Percentiles rank a stretch among this genome's conserved stretches.
phyloP scores from a whole-genome alignment of 2,888 invertebrate genomes.

The Dynastes tityus region DNA sequence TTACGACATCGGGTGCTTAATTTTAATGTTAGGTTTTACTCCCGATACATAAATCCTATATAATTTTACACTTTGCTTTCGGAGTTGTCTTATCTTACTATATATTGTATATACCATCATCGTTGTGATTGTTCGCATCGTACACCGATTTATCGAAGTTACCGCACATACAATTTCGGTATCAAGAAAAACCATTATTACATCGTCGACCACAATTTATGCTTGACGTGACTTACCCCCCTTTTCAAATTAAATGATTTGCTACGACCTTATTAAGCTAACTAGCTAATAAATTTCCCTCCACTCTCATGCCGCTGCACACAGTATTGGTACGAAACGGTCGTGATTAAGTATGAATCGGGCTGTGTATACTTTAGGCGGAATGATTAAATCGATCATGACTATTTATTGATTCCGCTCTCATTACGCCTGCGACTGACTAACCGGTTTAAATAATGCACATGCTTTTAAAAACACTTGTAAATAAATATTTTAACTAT shows the following conservation, averaged over 20 bases:
- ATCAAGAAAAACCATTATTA: constrained; percentile 42
- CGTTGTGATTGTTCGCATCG: constrained; percentile 28
- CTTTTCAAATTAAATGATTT: constrained; percentile 45
- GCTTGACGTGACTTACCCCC: constrained; percentile 41
- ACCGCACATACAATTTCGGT: constrained; percentile 28
- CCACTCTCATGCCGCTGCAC: background rate
- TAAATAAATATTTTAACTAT: too few species aligned
- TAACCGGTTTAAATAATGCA: too few species aligned
- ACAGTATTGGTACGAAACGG: constrained; percentile 30
- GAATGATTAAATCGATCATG: constrained; percentile 13
- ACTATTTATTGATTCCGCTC: background rate
- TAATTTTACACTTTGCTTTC: constrained; percentile 46
- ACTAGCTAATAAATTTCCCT: constrained; percentile 44
- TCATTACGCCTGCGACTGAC: background rate
- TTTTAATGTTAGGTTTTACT: constrained; percentile 49
- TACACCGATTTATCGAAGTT: constrained; percentile 25
- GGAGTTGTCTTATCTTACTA: constrained; percentile 13
- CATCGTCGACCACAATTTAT: constrained; percentile 44
- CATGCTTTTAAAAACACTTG: too few species aligned
- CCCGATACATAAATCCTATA: constrained; percentile 48
- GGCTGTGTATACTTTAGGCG: constrained; percentile 13
- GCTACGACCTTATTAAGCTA: constrained; percentile 46
- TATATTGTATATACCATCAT: background rate
- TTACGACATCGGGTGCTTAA: constrained; percentile 50
- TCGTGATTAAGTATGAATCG: constrained; percentile 33